Conservation (phyloP, 2,888 invertebrate species). For the Lasius fuliginosus region DNA sequence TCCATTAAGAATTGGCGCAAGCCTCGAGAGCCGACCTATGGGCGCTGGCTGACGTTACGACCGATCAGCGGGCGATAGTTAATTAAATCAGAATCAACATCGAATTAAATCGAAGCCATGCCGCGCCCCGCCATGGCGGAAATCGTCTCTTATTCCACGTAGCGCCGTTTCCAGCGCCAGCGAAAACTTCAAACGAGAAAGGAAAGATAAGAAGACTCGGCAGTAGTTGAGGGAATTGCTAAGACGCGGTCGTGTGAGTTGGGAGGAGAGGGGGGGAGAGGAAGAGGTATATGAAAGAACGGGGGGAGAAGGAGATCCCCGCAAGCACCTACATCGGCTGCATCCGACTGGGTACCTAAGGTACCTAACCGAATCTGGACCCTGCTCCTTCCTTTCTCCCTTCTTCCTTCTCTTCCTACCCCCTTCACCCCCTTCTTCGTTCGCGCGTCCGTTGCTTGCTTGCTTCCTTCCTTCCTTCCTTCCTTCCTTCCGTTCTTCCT, state of each 20-base stretch:
- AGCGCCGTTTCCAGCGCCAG: constrained; percentile 63
- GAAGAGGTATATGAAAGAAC: background rate
- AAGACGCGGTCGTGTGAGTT: constrained; percentile 35
- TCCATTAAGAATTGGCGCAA: constrained; percentile 63
- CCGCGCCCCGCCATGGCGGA: constrained; percentile 55
- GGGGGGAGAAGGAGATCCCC: constrained; percentile 34
- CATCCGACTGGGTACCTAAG: constrained; percentile 69
- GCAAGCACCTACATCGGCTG: constrained; percentile 53
- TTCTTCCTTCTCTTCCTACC: constrained; percentile 63
- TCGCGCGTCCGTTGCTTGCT: constrained; percentile 56
- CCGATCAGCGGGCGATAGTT: constrained; percentile 71
- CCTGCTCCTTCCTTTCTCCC: constrained; percentile 58
- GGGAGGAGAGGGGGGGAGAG: constrained; percentile 24
- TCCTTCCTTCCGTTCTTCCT: constrained; percentile 55
- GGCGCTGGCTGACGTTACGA: constrained; percentile 56
- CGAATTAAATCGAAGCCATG: constrained; percentile 75
- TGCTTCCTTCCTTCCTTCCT: constrained; percentile 52
- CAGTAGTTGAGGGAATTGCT: constrained; percentile 49
- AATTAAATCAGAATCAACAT: constrained; percentile 80
- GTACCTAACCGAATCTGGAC: constrained; percentile 69
- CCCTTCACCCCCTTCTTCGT: constrained; percentile 37
- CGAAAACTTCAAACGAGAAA: constrained; percentile 72
- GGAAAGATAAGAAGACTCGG: constrained; percentile 59
- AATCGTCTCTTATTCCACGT: constrained; percentile 73
- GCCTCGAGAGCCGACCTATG: constrained; percentile 30